Evolutionary conservation across 1,140 invertebrate genomes (phyloP).

Genomic region (Thaumatotibia leucotreta): DNA sequence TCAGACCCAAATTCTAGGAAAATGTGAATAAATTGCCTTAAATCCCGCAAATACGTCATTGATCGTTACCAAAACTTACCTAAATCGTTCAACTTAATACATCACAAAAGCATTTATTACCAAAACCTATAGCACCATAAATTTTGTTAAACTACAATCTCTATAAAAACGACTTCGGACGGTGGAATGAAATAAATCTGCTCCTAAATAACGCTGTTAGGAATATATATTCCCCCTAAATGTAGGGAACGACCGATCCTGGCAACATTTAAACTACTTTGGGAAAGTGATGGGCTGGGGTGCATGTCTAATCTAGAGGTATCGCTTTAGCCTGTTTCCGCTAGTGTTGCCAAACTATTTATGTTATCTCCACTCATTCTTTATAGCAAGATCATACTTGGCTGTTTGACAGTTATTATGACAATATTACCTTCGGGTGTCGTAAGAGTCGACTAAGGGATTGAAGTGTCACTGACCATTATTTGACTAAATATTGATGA

Average conservation of each 20-base stretch:
- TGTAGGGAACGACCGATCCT: conserved; percentile 31
- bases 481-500: too few species aligned
- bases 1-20: too few species aligned
- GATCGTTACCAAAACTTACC: background rate
- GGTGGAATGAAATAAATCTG: conserved; percentile 31
- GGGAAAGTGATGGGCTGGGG: conserved; percentile 15
- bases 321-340: background rate
- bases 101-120: conserved; percentile 5
- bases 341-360: background rate
- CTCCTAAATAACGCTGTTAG: conserved; percentile 35
- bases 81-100: conserved; percentile 1
- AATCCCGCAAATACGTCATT: background rate
- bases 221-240: conserved; percentile 35
- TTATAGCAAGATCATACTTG: too few species aligned
- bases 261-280: conserved; percentile 40
- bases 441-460: too few species aligned
- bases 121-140: conserved; percentile 7
- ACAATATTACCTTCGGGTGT: too few species aligned
- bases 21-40: background rate
- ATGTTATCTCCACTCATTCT: background rate
- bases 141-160: conserved; percentile 26
- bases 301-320: conserved; percentile 13
- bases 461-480: too few species aligned
- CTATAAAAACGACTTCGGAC: conserved; percentile 13
- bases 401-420: too few species aligned